Percentiles rank a stretch among this genome's conserved stretches.
Conservation (phyloP, 2,797 vertebrate genomes). For the Gymnodraco acuticeps region DNA sequence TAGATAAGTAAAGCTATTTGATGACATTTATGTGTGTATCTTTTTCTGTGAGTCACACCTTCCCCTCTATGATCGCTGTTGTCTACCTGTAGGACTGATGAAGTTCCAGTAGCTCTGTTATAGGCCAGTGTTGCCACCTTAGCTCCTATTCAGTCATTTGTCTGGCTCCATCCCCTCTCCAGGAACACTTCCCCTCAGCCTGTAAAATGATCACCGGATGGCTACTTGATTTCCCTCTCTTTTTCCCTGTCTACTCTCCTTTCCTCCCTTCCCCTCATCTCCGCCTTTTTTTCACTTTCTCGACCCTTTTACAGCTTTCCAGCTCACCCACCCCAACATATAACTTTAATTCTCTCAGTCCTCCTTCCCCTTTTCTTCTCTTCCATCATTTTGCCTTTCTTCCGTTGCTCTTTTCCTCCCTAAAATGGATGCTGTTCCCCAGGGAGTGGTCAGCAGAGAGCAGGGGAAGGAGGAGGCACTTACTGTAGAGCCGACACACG, state of each 20-base stretch:
- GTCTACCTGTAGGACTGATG: constrained; percentile 60
- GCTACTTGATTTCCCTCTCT: constrained; percentile 80
- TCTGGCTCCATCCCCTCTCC: constrained; percentile 90
- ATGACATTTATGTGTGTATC: not conserved
- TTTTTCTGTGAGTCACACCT: not conserved
- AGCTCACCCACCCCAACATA: constrained; percentile 27
- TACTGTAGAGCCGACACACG: constrained; percentile 46
- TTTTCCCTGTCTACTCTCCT: constrained; percentile 56
- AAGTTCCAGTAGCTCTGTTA: constrained; percentile 50
- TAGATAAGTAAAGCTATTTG: not conserved
- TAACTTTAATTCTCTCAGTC: constrained; percentile 66
- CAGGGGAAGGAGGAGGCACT: constrained; percentile 70
- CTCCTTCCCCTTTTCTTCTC: constrained; percentile 55
- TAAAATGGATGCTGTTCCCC: constrained; percentile 85
- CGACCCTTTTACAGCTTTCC: constrained; percentile 24
- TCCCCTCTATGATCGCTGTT: constrained; percentile 21
- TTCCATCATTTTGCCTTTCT: constrained; percentile 80
- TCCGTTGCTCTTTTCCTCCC: constrained; percentile 66
- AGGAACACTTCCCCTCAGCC: constrained; percentile 85
- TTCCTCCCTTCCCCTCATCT: constrained; percentile 56
- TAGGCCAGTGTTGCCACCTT: constrained; percentile 75
- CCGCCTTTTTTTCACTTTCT: constrained; percentile 65
- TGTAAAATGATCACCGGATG: constrained; percentile 89
- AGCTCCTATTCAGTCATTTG: constrained; percentile 89
- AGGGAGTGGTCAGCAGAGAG: constrained; percentile 75